Evolutionary conservation across 2,797 vertebrate genomes (phyloP), one percentile per base, ranked within the genome.

Genomic region (Sternotherus odoratus): DNA sequence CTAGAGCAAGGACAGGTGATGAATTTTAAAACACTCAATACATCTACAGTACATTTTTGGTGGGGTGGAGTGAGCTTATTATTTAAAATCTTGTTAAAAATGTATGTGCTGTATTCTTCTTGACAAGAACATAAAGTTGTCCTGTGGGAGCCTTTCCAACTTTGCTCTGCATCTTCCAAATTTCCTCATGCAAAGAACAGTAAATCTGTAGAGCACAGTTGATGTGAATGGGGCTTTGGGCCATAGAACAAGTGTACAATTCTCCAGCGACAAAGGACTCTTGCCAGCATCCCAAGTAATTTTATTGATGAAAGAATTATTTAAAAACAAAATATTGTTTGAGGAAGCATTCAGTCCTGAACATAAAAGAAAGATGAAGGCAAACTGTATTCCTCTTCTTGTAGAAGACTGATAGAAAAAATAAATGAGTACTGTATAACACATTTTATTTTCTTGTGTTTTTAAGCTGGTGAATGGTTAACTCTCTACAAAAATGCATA

Each of bases 1-100:
- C 83, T 56, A 83, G 77, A 3, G 96, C 95, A 82, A 98, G 97
- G 77, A 98, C 96, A 97, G 96, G 98, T 98, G 88, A 74, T 86
- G 48, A 2, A n/a, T 83, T 69, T 82, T 36, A 79, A 93, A 88
- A 81, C 21, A 54, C 23, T 4, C 2, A 12, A 3, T 26, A 26
- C 4, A 12, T 57, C 46, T 77, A 16, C 63, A 24, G 43, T 46
- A 46, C 72, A 43, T 46, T 60, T 77, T 23, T 60, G 7, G 28
- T 7, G 56, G 4, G 1, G 17, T 2, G 9, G n/a, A n/a, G 60
- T 81, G 77, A 93, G 43, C 2, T 86, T 33, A 72, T 88, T 39
- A 39, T 50, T 93, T 81, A 21, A 83, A 88, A n/a, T 50, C 0
- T 0, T 33, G 28, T 60, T 60, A 30, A 60, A 60, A 60, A 60